phyloP scores from a whole-genome alignment of 2,888 invertebrate genomes.

The Drosophila neoperkinsi region DNA sequence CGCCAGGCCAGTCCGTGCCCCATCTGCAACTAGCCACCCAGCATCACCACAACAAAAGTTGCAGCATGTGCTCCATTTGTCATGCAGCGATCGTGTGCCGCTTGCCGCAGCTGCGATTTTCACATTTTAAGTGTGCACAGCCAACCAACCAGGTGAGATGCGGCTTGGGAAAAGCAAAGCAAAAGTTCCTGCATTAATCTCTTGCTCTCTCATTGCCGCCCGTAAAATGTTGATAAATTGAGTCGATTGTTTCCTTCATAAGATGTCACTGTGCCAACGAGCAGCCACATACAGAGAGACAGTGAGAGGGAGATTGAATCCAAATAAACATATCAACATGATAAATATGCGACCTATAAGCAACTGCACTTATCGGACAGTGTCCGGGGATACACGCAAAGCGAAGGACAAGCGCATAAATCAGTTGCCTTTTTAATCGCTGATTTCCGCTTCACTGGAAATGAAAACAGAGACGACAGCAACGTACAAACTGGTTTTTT shows the following conservation, averaged over 20 bases:
- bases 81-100: conserved; percentile 73
- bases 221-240: conserved; percentile 72
- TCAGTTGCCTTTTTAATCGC: conserved; percentile 69
- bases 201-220: conserved; percentile 14
- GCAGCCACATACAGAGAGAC: background rate
- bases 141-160: conserved; percentile 23
- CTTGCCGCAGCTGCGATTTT: conserved; percentile 57
- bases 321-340: conserved; percentile 75
- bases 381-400: conserved; percentile 62
- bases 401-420: conserved; percentile 77
- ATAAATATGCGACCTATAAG: conserved; percentile 73
- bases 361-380: conserved; percentile 52
- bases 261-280: conserved; percentile 57
- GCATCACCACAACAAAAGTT: conserved; percentile 30
- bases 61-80: conserved; percentile 73
- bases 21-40: conserved; percentile 33
- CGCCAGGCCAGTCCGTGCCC: conserved; percentile 37
- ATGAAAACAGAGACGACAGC: conserved; percentile 39
- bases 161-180: conserved; percentile 22
- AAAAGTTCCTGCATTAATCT: conserved; percentile 47
- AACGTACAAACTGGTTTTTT: conserved; percentile 45
- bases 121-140: conserved; percentile 38
- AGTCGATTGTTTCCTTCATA: conserved; percentile 59
- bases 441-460: conserved; percentile 77
- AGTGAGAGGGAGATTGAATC: conserved; percentile 16